Conservation (phyloP, 2,797 vertebrate genomes). For the Tolypeutes matacus region DNA sequence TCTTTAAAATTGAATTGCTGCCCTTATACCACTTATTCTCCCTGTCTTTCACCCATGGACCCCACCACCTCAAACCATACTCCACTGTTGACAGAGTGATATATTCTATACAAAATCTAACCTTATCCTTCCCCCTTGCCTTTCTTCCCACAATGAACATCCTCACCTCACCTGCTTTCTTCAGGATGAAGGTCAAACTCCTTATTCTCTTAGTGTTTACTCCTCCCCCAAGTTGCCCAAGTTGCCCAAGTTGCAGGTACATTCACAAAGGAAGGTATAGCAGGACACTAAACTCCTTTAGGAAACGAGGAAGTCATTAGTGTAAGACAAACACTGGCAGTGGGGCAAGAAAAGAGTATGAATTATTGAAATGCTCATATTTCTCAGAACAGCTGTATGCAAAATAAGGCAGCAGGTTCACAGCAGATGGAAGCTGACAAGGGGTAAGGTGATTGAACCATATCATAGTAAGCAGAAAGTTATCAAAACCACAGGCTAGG, state of each 20-base stretch:
- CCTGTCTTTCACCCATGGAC: not conserved
- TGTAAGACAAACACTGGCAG: not conserved
- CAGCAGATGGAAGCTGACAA: not conserved
- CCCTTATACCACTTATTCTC: not conserved
- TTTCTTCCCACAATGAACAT: not conserved
- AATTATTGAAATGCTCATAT: not conserved
- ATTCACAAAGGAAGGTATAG: not conserved
- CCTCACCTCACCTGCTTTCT: not conserved
- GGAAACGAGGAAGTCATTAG: not conserved
- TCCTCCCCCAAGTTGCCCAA: too few species aligned
- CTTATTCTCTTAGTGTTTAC: not conserved
- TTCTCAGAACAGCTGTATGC: not conserved
- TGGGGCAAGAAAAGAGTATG: not conserved
- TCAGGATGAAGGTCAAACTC: not conserved
- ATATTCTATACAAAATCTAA: not conserved
- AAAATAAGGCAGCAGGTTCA: not conserved
- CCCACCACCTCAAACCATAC: not conserved
- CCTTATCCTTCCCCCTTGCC: not conserved
- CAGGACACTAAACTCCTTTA: not conserved
- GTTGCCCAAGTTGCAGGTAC: not conserved
- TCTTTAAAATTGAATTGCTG: not conserved
- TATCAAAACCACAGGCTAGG: not conserved
- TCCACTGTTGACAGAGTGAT: not conserved
- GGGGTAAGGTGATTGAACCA: not conserved
- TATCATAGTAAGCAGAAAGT: not conserved